phyloP scores from a whole-genome alignment of 2,113 vertebrate species.

The Pelecanus crispus region DNA sequence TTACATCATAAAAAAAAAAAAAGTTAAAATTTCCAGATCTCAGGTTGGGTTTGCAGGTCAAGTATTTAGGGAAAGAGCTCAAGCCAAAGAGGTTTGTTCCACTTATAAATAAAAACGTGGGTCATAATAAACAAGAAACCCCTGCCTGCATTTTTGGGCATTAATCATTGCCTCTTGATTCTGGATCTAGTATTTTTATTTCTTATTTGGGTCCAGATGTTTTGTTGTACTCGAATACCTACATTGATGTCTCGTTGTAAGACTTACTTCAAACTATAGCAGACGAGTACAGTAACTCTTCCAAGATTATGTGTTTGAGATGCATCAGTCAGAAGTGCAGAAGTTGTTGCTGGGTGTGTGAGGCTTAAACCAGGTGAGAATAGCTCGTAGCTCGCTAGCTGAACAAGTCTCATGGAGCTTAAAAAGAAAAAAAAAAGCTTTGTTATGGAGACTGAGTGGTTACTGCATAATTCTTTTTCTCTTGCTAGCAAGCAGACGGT shows the following conservation, averaged over 20 bases:
- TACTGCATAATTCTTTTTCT: neutral
- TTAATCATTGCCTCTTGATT: neutral
- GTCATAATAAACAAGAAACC: neutral
- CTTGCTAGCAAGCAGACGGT: rapidly evolving
- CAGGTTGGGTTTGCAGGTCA: neutral
- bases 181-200: neutral
- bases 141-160: rapidly evolving
- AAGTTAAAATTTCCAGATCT: neutral
- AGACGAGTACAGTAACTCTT: neutral
- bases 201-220: neutral
- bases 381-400: rapidly evolving
- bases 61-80: neutral
- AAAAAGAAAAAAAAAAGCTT: neutral
- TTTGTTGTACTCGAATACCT: neutral
- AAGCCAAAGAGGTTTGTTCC: neutral
- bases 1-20: neutral
- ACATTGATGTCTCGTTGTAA: neutral
- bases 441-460: rapidly evolving
- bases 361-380: neutral
- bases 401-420: rapidly evolving
- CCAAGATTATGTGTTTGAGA: rapidly evolving
- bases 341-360: rapidly evolving
- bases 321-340: rapidly evolving
- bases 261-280: neutral
- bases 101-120: neutral